Evolutionary conservation across 1,140 invertebrate species (phyloP), one percentile per base, ranked within the genome.

Genomic region (Ectropis grisescens): DNA sequence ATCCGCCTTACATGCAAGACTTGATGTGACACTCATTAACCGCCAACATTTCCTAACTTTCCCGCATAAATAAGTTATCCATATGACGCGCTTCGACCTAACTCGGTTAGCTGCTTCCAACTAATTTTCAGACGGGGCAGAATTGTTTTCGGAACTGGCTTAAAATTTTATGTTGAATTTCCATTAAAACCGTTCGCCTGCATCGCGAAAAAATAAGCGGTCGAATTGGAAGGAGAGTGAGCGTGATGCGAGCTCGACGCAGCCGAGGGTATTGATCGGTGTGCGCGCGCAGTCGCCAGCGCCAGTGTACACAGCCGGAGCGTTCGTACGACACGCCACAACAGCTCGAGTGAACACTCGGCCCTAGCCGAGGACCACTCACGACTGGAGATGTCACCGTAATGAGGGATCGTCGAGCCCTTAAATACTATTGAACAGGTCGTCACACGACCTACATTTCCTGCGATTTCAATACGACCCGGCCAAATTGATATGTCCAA

Each of bases 221-320:
- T 62, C 56, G 54, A 67, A 70, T 74, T 72, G 71, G 53, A 57
- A 48, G 53, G 43, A 43, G 52, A 44, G 51, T 38, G 41, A 57
- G 52, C 54, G 68, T 57, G 61, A 59, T 67, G 61, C 58, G 56
- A 67, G 58, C 60, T 56, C 56, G 56, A 52, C 62, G 59, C 57
- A 58, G 57, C 50, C 58, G 57, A 37, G 57, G 50, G 47, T 81
- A 81, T 81, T 72, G 75, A 81, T 81, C 75, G 58, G 52, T 81
- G 51, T 78, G 75, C 75, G 75, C 75, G 75, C 75, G 78, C 39
- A 54, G 55, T 65, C 16, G 16, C 16, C 62, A 49, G 55, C 40
- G 61, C 47, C 46, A 69, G 58, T 74, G 64, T 75, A 68, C 58
- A 79, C 67, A 58, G 70, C 56, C 65, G 53, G 47, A 64, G 64